Evolutionary conservation across 2,113 vertebrate genomes (phyloP).

Genomic region (Tachycineta bicolor): DNA sequence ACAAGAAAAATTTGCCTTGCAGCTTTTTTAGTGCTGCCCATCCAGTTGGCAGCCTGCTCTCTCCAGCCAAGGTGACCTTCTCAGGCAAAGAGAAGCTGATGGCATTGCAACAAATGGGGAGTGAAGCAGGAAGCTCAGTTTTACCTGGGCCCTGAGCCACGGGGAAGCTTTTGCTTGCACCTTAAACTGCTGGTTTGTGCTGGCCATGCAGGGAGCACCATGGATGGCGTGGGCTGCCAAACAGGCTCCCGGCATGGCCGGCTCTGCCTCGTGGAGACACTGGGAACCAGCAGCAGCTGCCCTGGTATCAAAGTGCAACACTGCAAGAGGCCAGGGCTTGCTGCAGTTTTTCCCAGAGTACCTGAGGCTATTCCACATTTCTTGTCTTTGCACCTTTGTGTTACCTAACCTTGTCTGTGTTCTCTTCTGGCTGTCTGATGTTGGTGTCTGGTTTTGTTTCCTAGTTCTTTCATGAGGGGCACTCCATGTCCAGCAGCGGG

Average conservation of each 20-base stretch:
- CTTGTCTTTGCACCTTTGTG: background rate
- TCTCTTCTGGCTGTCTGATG: background rate
- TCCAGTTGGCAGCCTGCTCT: background rate
- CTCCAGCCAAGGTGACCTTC: background rate
- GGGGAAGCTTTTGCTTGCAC: background rate
- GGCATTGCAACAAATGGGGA: background rate
- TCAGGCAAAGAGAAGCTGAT: background rate
- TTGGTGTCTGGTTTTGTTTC: slow-evolving; percentile 73
- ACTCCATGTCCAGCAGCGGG: slow-evolving; percentile 81
- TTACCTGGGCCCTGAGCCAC: background rate
- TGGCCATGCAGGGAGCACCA: background rate
- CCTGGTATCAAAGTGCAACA: background rate
- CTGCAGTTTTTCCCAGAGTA: background rate
- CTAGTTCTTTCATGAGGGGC: slow-evolving; percentile 85
- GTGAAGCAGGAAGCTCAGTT: background rate
- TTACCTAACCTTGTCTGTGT: background rate
- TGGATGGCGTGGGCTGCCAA: background rate
- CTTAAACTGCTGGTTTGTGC: background rate
- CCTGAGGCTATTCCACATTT: background rate
- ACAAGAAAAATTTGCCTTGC: background rate
- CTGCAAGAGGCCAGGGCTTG: background rate
- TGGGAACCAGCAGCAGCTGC: background rate
- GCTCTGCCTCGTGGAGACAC: background rate
- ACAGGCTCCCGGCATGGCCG: accelerated
- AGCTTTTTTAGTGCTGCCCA: background rate